Conservation (phyloP, 2,888 invertebrate genomes). For the Falcaria lacertinaria region DNA sequence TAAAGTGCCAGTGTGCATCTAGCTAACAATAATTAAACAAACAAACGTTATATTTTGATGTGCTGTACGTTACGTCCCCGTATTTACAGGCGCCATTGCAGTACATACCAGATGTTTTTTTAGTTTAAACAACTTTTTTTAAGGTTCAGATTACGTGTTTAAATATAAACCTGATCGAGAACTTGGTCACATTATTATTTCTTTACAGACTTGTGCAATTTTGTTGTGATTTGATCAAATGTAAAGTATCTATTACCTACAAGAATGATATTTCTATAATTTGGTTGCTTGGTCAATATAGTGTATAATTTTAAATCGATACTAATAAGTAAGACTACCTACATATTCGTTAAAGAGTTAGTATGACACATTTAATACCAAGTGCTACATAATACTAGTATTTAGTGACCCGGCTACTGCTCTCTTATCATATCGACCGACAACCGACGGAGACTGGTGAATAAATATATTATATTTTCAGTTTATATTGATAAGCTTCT, state of each 20-base stretch:
- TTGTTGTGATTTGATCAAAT: no score
- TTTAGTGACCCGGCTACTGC: conserved; percentile 12
- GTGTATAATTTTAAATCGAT: no score
- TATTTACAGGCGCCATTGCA: not conserved
- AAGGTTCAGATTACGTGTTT: not conserved
- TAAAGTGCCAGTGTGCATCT: conserved; percentile 27
- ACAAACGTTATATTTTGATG: not conserved
- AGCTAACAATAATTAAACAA: not conserved
- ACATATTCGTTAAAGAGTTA: no score
- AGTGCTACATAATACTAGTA: conserved; percentile 14
- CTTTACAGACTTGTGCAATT: no score
- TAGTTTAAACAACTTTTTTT: not conserved
- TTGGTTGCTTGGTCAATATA: no score
- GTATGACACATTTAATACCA: conserved; percentile 5
- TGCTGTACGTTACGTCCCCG: not conserved
- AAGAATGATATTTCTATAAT: no score
- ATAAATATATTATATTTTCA: conserved; percentile 36
- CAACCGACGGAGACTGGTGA: conserved; percentile 33
- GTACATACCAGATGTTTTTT: no score
- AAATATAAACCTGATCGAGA: not conserved
- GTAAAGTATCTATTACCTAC: no score
- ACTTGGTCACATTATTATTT: no score
- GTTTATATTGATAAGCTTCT: conserved; percentile 42
- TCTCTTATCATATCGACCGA: conserved; percentile 37
- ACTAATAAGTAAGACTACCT: no score